Base-by-base conservation (phyloP, 2,797 vertebrate genomes). In the Adelosebastes latens region DNA sequence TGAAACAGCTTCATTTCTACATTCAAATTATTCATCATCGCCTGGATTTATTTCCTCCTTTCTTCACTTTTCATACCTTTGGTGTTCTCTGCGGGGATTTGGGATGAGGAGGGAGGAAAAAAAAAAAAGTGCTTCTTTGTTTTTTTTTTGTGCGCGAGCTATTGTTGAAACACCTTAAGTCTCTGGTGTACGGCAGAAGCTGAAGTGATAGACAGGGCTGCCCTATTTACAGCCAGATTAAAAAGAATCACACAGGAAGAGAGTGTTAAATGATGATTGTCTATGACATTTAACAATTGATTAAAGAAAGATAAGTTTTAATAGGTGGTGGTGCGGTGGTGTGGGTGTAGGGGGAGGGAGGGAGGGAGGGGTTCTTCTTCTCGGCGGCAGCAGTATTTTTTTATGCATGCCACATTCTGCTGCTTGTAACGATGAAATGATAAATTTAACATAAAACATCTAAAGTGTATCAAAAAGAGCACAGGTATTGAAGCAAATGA, bases 121-220 rank as follows among this genome's bases (percentile, higher is more conserved):
- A 77, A 78, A 80, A 88, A 90, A 91, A 93, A 93, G 88, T 93
- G 87, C 88, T 90, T 89, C 90, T 94, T 93, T 95, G 88, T 93
- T 92, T 93, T 92, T 88, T 86, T 49, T 72, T 79, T 82, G 74
- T 90, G 87, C 77, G 72, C 72, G 72, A 90, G 92, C 94, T 96
- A 94, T 96, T 95, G 94, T 95, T 96, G 95, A 96, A 96, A 96
- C 94, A 96, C 96, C 96, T 96, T 95, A 95, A 95, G 94, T 96
- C 95, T 96, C 96, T 94, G 91, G 95, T 96, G 95, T 94, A 87
- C 71, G 82, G 92, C 84, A 91, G 92, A 85, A 92, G 73, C 86
- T 81, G 91, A 90, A 93, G 94, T 94, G 95, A 96, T 95, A 96
- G 94, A 96, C 95, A 96, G 90, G 93, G 92, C 92, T 96, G 95